phyloP scores from a whole-genome alignment of 35 echinoderm and acorn worm species.

The Heliocidaris tuberculata region DNA sequence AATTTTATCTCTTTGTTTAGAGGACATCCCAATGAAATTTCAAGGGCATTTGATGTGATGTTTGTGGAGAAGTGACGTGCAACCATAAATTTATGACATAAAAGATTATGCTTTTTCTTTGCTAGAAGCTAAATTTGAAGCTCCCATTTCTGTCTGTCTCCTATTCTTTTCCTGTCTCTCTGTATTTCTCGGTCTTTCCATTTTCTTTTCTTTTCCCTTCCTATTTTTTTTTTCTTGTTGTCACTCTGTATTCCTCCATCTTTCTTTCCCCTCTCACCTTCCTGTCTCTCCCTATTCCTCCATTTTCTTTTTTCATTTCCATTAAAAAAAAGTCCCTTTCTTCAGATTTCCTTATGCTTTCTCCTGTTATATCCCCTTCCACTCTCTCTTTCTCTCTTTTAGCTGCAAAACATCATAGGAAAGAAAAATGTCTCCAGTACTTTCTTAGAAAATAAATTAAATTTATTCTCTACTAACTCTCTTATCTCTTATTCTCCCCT shows the following conservation, averaged over 20 bases:
- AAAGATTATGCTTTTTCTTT: background rate
- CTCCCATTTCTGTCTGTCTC: background rate
- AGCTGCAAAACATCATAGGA: no score
- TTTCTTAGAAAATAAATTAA: no score
- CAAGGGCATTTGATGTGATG: background rate
- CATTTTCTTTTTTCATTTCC: no score
- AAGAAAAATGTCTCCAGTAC: no score
- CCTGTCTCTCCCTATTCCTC: no score
- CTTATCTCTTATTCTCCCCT: background rate
- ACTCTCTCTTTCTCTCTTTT: no score
- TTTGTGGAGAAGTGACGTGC: background rate
- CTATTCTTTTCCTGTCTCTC: background rate
- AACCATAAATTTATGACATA: background rate
- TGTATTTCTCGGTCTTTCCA: background rate
- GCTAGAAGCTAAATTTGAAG: background rate
- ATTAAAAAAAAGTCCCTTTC: no score
- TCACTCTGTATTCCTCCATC: no score
- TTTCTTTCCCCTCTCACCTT: no score
- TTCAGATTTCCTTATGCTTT: no score
- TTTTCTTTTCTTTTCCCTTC: background rate
- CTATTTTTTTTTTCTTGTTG: background rate
- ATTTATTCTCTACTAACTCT: no score
- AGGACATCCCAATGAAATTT: slow-evolving; percentile 18
- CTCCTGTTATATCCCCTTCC: background rate
- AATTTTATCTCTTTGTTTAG: slow-evolving; percentile 25